phyloP scores from a whole-genome alignment of 2,797 vertebrate species.

The Enteromius treurensis region DNA sequence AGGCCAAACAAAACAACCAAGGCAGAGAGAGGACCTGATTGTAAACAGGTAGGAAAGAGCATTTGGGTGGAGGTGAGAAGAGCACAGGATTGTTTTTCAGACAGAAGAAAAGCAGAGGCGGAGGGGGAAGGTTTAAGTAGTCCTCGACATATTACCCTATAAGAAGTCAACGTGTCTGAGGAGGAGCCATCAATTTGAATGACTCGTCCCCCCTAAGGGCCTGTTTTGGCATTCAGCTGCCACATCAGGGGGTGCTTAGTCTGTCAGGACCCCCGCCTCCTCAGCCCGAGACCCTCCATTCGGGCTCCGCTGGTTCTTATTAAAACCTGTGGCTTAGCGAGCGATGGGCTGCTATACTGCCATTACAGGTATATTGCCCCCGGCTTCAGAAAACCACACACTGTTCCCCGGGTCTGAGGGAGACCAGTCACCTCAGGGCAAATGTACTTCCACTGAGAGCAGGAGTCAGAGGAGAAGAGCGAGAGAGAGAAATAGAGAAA shows the following conservation, averaged over 20 bases:
- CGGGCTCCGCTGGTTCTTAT: conserved; percentile 76
- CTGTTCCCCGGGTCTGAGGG: conserved; percentile 58
- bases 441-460: background rate
- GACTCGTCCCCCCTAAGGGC: conserved; percentile 82
- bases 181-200: conserved; percentile 85
- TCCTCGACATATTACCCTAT: conserved; percentile 79
- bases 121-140: conserved; percentile 55
- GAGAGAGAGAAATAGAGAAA: background rate
- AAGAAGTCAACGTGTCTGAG: conserved; percentile 84
- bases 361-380: conserved; percentile 74
- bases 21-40: conserved; percentile 28
- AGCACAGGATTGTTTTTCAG: conserved; percentile 32
- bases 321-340: conserved; percentile 73
- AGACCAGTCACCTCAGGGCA: conserved; percentile 29
- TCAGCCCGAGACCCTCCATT: conserved; percentile 74
- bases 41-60: conserved; percentile 11
- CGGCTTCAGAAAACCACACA: conserved; percentile 61
- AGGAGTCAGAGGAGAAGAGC: background rate
- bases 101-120: conserved; percentile 41
- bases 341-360: conserved; percentile 63
- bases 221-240: conserved; percentile 85
- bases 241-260: conserved; percentile 74
- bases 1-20: conserved; percentile 60
- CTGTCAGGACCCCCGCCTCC: conserved; percentile 72
- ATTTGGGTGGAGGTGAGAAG: conserved; percentile 8